Conservation (phyloP, 2,113 vertebrate species). For the Elanus axillaris region DNA sequence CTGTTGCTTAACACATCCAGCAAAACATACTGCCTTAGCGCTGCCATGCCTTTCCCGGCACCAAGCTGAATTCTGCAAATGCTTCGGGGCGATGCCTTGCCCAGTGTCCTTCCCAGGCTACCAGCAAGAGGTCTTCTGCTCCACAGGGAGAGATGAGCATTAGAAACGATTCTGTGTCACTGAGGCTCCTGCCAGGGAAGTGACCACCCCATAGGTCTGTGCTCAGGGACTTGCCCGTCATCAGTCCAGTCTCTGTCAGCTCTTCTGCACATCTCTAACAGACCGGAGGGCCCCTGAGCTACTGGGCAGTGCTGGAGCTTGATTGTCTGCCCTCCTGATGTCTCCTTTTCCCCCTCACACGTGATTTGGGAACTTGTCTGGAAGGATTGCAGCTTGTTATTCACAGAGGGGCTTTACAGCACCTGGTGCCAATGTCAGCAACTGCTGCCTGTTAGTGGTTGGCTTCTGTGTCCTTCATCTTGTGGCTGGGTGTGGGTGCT, state of each 20-base stretch:
- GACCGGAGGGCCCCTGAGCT: background rate
- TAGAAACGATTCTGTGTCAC: background rate
- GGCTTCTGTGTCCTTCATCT: rapidly evolving
- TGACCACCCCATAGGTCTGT: background rate
- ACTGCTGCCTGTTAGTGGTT: background rate
- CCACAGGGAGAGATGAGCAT: background rate
- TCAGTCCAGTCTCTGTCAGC: background rate
- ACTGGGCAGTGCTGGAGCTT: rapidly evolving
- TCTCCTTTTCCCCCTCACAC: background rate
- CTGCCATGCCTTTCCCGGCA: background rate
- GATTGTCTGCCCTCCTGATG: background rate
- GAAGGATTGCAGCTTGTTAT: background rate
- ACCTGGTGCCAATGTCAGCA: background rate
- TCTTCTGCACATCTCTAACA: background rate
- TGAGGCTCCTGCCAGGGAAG: background rate
- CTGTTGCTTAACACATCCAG: background rate
- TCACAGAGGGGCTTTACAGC: background rate
- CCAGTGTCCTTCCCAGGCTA: background rate
- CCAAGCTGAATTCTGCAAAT: background rate
- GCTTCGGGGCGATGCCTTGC: background rate
- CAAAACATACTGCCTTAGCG: background rate
- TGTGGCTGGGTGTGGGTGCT: background rate
- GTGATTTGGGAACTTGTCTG: background rate
- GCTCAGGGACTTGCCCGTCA: background rate
- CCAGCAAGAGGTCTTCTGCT: background rate